Evolutionary conservation across 2,797 vertebrate genomes (phyloP).

Genomic region (Phrynocephalus vlangalii): DNA sequence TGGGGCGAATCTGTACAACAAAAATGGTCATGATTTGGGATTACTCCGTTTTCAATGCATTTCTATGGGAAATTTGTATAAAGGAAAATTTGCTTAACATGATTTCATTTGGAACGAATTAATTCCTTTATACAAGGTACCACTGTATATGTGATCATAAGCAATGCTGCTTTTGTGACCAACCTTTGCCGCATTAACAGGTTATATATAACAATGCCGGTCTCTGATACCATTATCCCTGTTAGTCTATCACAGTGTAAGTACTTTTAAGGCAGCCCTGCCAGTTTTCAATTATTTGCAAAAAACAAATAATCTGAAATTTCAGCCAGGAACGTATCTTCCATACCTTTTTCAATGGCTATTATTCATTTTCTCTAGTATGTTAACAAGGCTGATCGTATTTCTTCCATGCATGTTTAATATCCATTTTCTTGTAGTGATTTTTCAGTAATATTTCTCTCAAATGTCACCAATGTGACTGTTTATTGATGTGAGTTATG

Average conservation of each 20-base stretch:
- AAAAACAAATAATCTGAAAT: conserved; percentile 71
- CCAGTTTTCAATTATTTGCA: conserved; percentile 31
- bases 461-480: conserved; percentile 64
- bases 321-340: conserved; percentile 57
- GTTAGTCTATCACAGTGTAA: not conserved
- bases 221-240: not conserved
- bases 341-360: conserved; percentile 58
- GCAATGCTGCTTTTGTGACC: not conserved
- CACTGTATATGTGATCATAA: not conserved
- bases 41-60: no score
- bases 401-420: conserved; percentile 72
- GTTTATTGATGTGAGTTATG: conserved; percentile 68
- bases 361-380: conserved; percentile 66
- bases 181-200: not conserved
- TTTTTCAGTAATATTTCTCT: conserved; percentile 65
- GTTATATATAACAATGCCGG: not conserved
- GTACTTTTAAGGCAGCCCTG: not conserved
- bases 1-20: no score
- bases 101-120: no score
- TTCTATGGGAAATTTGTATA: no score
- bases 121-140: no score
- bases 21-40: no score
- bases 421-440: conserved; percentile 64
- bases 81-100: no score
- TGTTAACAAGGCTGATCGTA: conserved; percentile 62